Percentiles rank a stretch among this genome's conserved stretches.
Conservation (phyloP, 2,113 vertebrate genomes). For the Oreotrochilus melanogaster region DNA sequence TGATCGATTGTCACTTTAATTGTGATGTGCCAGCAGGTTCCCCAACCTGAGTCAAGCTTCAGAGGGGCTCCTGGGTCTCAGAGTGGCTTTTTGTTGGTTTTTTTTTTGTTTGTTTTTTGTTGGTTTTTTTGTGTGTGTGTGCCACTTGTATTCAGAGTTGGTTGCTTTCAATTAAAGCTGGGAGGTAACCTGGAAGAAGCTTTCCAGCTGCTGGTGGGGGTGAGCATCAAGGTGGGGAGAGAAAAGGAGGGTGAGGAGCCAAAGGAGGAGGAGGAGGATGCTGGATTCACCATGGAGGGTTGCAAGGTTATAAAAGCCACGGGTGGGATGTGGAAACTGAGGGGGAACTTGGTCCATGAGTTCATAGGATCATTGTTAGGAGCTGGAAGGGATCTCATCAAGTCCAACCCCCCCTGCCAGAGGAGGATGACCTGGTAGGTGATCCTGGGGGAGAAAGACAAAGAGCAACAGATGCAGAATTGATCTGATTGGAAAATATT, state of each 20-base stretch:
- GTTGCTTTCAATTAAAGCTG: constrained; percentile 71
- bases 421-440: too few relatives aligned
- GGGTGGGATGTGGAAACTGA: rapidly evolving
- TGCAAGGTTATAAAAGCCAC: neutral
- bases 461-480: too few relatives aligned
- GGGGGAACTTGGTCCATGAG: rapidly evolving
- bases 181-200: constrained; percentile 29
- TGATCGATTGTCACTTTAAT: constrained; percentile 73
- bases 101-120: too few relatives aligned
- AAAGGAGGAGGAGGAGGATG: neutral
- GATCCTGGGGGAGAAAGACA: too few relatives aligned
- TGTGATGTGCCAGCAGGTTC: constrained; percentile 64
- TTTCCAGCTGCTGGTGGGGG: neutral
- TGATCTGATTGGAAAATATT: too few relatives aligned
- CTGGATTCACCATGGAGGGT: rapidly evolving
- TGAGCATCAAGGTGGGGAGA: neutral
- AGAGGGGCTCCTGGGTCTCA: constrained; percentile 49
- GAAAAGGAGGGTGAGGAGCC: rapidly evolving
- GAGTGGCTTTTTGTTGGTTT: neutral
- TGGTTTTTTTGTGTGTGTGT: neutral
- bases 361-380: too few relatives aligned
- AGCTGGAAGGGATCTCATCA: too few relatives aligned
- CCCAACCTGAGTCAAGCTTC: constrained; percentile 55
- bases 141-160: neutral
- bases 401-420: too few relatives aligned